A percentile compares a stretch with the other conserved stretches of the same genome.
These are phyloP conservation scores for Crax fasciolata DNA, from an alignment of 2,797 vertebrate genomes.

Conservation along the genomic window DNA sequence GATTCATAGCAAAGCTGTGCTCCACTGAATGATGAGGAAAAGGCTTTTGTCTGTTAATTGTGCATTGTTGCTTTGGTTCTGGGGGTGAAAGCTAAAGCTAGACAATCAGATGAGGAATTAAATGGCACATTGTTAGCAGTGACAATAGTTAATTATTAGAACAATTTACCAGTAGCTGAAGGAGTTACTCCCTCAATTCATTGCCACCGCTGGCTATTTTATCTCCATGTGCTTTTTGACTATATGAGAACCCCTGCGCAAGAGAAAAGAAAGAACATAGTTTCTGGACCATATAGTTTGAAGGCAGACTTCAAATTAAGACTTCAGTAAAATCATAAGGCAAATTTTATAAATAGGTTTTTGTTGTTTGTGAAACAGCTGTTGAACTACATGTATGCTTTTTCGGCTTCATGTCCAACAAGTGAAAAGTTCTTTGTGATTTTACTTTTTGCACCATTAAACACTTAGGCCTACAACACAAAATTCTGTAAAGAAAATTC, in stretches of 20 bases:
- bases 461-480: not conserved
- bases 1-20: not conserved
- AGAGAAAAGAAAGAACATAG: not conserved
- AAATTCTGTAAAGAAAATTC: not conserved
- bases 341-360: not conserved
- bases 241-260: not conserved
- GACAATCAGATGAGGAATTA: conserved; percentile 3
- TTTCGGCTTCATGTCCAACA: not conserved
- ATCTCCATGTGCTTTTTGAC: not conserved
- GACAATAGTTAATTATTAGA: conserved; percentile 15
- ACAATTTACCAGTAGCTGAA: not conserved
- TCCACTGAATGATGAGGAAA: not conserved
- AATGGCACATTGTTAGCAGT: not conserved
- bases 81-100: not conserved
- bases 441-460: not conserved
- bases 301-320: not conserved
- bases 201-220: not conserved
- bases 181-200: not conserved
- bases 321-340: not conserved
- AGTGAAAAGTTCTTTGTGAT: not conserved
- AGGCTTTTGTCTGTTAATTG: not conserved
- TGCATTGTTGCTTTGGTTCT: not conserved
- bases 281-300: not conserved
- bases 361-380: not conserved
- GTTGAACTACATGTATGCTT: not conserved